phyloP scores from a whole-genome alignment of 2,113 vertebrate species.

The Globicephala melas region DNA sequence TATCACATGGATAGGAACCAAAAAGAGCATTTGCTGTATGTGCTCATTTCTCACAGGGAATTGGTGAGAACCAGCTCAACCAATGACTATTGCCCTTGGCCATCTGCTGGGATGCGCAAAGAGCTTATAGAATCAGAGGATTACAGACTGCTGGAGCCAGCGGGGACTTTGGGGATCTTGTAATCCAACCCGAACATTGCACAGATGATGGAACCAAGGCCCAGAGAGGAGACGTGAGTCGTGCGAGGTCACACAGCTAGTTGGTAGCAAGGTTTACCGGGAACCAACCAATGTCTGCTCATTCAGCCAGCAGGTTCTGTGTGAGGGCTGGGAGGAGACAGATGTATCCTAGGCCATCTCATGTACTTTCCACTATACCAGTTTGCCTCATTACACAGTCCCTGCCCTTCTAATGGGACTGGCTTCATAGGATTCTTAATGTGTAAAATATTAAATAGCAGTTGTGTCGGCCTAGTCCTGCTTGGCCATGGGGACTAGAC shows the following conservation, averaged over 20 bases:
- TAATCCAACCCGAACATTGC: not conserved
- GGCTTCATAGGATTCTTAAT: not conserved
- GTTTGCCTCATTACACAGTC: not conserved
- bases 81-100: slow-evolving; percentile 20
- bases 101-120: slow-evolving; percentile 56
- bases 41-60: slow-evolving; percentile 63
- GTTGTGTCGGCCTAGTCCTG: slow-evolving; percentile 33
- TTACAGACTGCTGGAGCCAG: slow-evolving; percentile 9
- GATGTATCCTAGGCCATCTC: not conserved
- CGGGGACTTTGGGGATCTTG: slow-evolving; percentile 6
- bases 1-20: slow-evolving; percentile 59
- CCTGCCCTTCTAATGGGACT: not conserved
- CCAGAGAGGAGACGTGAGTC: slow-evolving; percentile 5
- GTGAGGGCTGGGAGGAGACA: not conserved
- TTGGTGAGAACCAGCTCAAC: slow-evolving; percentile 37
- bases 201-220: slow-evolving; percentile 23
- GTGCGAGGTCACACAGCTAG: not conserved
- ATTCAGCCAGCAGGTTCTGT: not conserved
- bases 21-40: slow-evolving; percentile 65
- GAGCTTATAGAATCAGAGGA: slow-evolving; percentile 36
- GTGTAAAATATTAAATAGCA: slow-evolving; percentile 24
- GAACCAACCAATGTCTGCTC: not conserved
- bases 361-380: not conserved
- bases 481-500: slow-evolving; percentile 38
- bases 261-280: not conserved